These are phyloP conservation scores for Tortrix viridana DNA, from an alignment of 2,888 invertebrate genomes.

Conservation along the genomic window DNA sequence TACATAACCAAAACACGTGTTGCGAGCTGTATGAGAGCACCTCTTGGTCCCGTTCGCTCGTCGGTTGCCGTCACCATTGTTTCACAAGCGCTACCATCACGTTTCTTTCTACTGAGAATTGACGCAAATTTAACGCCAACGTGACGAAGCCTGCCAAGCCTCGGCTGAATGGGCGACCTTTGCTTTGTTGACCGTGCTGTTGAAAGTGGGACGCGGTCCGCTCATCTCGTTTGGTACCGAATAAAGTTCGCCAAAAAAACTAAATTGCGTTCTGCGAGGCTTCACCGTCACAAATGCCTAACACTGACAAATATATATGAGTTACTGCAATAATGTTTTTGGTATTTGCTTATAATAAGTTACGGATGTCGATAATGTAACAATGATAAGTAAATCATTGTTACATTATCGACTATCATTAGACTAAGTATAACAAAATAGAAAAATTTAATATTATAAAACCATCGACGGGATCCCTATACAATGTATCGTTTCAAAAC, in stretches of 20 bases:
- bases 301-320: neutral
- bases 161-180: slow-evolving; percentile 55
- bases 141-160: slow-evolving; percentile 21
- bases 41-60: too few species aligned
- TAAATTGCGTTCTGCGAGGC: slow-evolving; percentile 6
- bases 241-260: slow-evolving; percentile 39
- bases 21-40: neutral
- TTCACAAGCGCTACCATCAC: slow-evolving; percentile 8
- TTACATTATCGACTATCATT: too few species aligned
- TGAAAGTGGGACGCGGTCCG: slow-evolving; percentile 64
- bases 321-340: too few species aligned
- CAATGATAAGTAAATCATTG: too few species aligned
- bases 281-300: neutral
- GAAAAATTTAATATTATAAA: too few species aligned
- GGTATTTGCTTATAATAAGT: too few species aligned
- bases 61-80: neutral
- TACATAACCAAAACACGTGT: too few species aligned
- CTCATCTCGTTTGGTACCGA: slow-evolving; percentile 48
- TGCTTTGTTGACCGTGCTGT: slow-evolving; percentile 60
- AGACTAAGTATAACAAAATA: too few species aligned
- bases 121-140: slow-evolving; percentile 17
- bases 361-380: too few species aligned
- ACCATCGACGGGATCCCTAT: too few species aligned
- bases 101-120: slow-evolving; percentile 8
- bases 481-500: too few species aligned